These are phyloP conservation scores for Xiphophorus maculatus DNA, from an alignment of 2,113 vertebrate species.

Conservation along the genomic window DNA sequence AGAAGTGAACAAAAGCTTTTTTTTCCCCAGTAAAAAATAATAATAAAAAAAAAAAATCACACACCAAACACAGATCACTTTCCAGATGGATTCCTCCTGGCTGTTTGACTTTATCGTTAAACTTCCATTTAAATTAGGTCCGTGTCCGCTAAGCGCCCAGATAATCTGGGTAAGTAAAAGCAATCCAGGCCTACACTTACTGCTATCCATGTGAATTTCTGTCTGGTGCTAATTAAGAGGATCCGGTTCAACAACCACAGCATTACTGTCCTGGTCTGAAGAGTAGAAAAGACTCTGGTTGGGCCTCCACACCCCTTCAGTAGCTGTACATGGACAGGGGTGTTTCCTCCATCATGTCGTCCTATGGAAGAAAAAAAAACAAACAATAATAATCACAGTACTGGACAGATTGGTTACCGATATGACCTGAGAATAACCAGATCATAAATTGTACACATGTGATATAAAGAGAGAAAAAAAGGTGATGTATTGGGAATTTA, in stretches of 20 bases:
- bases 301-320: constrained; percentile 80
- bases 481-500: too few relatives aligned
- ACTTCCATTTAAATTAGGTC: constrained; percentile 33
- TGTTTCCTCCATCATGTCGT: constrained; percentile 94
- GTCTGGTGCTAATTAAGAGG: constrained; percentile 39
- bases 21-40: neutral
- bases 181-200: constrained; percentile 29
- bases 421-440: neutral
- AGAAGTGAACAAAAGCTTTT: constrained; percentile 3
- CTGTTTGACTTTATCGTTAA: constrained; percentile 39
- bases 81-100: constrained; percentile 6
- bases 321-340: constrained; percentile 93
- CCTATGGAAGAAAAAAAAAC: constrained; percentile 70
- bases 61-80: neutral
- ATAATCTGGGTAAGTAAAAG: constrained; percentile 35
- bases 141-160: constrained; percentile 8
- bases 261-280: constrained; percentile 28
- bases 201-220: constrained; percentile 37
- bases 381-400: constrained; percentile 1
- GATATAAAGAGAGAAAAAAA: neutral
- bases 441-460: too few relatives aligned
- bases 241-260: constrained; percentile 24
- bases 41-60: constrained; percentile 17
- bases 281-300: neutral
- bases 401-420: neutral